Evolutionary conservation across 2,888 invertebrate genomes (phyloP).

Genomic region (Galeopsomyia nigrocyanea): DNA sequence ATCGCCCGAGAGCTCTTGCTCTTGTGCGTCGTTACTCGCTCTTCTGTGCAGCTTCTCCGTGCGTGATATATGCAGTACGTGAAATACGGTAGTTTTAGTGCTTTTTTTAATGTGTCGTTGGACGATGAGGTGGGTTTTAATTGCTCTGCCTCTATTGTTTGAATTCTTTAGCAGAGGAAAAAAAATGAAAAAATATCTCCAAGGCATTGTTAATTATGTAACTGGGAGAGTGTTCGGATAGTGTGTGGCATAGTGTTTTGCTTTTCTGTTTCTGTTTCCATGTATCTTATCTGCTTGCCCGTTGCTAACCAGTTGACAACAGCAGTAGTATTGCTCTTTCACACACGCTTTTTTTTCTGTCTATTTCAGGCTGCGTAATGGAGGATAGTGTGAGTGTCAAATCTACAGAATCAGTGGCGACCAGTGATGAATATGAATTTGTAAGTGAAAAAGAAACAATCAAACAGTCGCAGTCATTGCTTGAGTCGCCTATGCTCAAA

Average conservation of each 20-base stretch:
- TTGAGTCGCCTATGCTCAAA: constrained; percentile 72
- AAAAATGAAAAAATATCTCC: too few relatives aligned
- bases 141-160: too few relatives aligned
- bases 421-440: constrained; percentile 80
- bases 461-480: constrained; percentile 60
- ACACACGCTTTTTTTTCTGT: background rate
- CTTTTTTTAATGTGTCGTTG: too few relatives aligned
- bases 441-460: constrained; percentile 71
- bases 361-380: constrained; percentile 70
- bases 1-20: background rate
- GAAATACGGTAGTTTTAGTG: too few relatives aligned
- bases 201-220: constrained; percentile 29
- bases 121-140: too few relatives aligned
- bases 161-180: too few relatives aligned
- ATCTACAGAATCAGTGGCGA: constrained; percentile 78
- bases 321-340: too few relatives aligned
- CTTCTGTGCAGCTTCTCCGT: too few relatives aligned
- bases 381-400: constrained; percentile 77
- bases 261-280: constrained; percentile 16
- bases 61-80: too few relatives aligned
- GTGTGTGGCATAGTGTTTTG: background rate
- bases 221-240: background rate
- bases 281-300: constrained; percentile 27
- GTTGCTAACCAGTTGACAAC: constrained; percentile 1
- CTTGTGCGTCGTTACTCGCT: too few relatives aligned